phyloP scores from a whole-genome alignment of 2,113 vertebrate species.

The Takifugu bimaculatus region DNA sequence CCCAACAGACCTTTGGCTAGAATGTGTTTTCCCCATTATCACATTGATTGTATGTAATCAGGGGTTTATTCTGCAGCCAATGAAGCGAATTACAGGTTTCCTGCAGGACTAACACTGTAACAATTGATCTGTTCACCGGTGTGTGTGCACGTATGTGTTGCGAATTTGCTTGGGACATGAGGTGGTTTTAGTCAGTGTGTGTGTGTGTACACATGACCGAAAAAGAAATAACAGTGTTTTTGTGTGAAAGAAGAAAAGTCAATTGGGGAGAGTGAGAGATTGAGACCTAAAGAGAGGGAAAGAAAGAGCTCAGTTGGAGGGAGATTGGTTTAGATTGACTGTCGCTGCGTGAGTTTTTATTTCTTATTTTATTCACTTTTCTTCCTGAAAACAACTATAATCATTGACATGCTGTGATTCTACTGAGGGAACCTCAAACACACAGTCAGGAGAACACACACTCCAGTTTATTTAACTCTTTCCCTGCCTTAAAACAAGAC shows the following conservation, averaged over 20 bases:
- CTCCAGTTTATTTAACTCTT: constrained; percentile 3
- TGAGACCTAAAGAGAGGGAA: constrained; percentile 45
- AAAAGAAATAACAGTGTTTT: constrained; percentile 44
- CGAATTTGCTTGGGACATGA: constrained; percentile 8
- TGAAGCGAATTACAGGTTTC: constrained; percentile 90
- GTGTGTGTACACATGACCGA: constrained; percentile 31
- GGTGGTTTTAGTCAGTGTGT: constrained; percentile 19
- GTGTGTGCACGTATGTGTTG: constrained; percentile 41
- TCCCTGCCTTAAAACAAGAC: constrained; percentile 4
- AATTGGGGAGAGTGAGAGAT: constrained; percentile 21
- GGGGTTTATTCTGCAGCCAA: constrained; percentile 81
- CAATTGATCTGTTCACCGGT: constrained; percentile 85
- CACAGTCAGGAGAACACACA: constrained; percentile 1
- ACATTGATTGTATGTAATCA: constrained; percentile 84
- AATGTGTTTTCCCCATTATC: constrained; percentile 84
- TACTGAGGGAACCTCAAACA: constrained; percentile 29
- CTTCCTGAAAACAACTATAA: constrained; percentile 67
- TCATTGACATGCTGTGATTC: constrained; percentile 58
- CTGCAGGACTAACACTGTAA: constrained; percentile 86
- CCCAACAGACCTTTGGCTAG: constrained; percentile 73
- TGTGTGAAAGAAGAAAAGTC: constrained; percentile 48
- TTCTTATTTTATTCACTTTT: constrained; percentile 61
- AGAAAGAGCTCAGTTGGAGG: constrained; percentile 56
- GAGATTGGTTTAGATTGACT: constrained; percentile 67
- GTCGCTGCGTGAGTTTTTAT: constrained; percentile 56